These are phyloP conservation scores for Orgyia antiqua DNA, from an alignment of 2,888 invertebrate species.

Conservation along the genomic window DNA sequence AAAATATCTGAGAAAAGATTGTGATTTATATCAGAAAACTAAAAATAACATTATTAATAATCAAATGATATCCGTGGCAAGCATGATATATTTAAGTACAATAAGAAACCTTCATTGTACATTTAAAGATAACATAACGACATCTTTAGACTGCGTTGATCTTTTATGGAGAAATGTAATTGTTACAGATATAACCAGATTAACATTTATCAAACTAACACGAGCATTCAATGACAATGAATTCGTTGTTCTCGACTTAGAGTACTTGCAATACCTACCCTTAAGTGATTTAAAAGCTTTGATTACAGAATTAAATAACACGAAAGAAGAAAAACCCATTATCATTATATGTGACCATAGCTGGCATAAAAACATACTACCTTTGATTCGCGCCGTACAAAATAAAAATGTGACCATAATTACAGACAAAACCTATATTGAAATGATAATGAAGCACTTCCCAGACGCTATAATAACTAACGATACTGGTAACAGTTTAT, in stretches of 20 bases:
- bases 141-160: background rate
- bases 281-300: background rate
- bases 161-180: background rate
- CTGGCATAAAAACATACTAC: background rate
- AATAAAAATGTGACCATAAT: background rate
- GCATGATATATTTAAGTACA: background rate
- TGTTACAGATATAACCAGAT: background rate
- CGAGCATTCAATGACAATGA: background rate
- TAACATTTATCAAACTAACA: conserved; percentile 1
- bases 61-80: conserved; percentile 1
- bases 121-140: background rate
- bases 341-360: background rate
- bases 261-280: background rate
- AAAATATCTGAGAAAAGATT: background rate
- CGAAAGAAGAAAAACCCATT: background rate
- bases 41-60: conserved; percentile 4
- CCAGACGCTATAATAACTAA: background rate
- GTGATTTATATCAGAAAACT: conserved; percentile 6
- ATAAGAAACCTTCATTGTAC: background rate
- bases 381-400: background rate
- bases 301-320: background rate
- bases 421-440: conserved; percentile 1
- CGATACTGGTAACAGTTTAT: conserved; percentile 1
- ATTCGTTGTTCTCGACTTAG: background rate
- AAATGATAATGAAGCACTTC: background rate